Conservation (phyloP, 2,888 invertebrate genomes). For the Metallyticus violacea region DNA sequence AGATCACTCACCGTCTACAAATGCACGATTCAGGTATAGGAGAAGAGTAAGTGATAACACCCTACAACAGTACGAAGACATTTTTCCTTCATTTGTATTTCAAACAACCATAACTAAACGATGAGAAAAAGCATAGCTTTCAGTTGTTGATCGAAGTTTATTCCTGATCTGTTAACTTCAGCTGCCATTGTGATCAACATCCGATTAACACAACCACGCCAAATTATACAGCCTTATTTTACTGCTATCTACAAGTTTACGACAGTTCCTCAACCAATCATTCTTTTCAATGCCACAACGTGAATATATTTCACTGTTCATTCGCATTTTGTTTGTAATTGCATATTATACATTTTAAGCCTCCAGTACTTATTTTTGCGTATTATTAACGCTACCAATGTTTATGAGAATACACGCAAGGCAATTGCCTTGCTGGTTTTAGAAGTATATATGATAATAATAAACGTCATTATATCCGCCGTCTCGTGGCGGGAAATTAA, state of each 20-base stretch:
- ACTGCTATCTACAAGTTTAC: background rate
- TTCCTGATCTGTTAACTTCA: background rate
- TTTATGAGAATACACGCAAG: background rate
- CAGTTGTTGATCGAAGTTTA: background rate
- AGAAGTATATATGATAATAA: background rate
- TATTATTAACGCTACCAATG: background rate
- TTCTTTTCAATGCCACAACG: background rate
- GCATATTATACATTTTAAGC: background rate
- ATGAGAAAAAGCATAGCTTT: background rate
- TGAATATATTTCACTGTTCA: background rate
- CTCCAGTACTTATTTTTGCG: background rate
- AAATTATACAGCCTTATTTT: background rate
- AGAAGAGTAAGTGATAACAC: conserved; percentile 26
- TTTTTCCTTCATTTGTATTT: conserved; percentile 18
- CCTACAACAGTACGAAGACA: conserved; percentile 32
- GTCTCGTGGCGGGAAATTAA: background rate
- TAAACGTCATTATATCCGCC: background rate
- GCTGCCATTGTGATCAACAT: background rate
- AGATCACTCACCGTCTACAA: conserved; percentile 29
- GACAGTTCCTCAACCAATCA: background rate
- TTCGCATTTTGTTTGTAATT: background rate
- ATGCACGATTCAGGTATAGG: conserved; percentile 30
- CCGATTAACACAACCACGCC: background rate
- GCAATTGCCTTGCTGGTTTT: background rate
- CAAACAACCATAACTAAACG: background rate